Evolutionary conservation across 2,113 vertebrate species (phyloP), one percentile per base, ranked within the genome.

Genomic region (Sceloporus tristichus): DNA sequence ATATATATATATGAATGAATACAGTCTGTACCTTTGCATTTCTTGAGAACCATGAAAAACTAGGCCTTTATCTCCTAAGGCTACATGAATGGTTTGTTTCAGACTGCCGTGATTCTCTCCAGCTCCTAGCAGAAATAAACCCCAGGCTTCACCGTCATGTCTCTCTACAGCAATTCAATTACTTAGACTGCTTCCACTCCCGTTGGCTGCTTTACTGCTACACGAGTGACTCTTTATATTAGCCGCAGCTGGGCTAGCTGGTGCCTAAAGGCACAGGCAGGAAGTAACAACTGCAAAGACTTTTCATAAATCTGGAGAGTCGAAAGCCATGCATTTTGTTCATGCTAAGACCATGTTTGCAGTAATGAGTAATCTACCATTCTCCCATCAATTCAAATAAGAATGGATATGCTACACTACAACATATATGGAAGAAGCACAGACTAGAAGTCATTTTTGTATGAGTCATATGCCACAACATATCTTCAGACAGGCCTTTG

Each of bases 171-270:
- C 59, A 79, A 79, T 86, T 79, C 85, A 79, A 79, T 86, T 79
- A 79, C 84, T 77, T 38, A 77, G 74, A 62, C 75, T 86, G 75
- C 85, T 29, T 86, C 75, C 42, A 78, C 42, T 86, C 75, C 85
- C 85, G 9, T 79, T 79, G 85, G 59, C 85, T 86, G 27, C 85
- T 68, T 86, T 86, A 86, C 85, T 86, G 75, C 85, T 86, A 86
- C 75, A 68, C 29, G 85, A 79, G 29, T 86, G 85, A 70, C 75
- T 86, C 75, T 86, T 86, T 86, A 48, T 78, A 79, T 79, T 86
- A 86, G 75, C 40, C 54, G 75, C 85, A 86, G 85, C 62, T 86
- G 75, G 42, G 42, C 84, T 85, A 78, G 84, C 74, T 85, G 85
- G 75, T 79, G 84, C 84, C 84, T 77, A 76, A 85, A 85, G 84